These are phyloP conservation scores for Malurus elegans DNA, from an alignment of 2,113 vertebrate species.

Conservation along the genomic window DNA sequence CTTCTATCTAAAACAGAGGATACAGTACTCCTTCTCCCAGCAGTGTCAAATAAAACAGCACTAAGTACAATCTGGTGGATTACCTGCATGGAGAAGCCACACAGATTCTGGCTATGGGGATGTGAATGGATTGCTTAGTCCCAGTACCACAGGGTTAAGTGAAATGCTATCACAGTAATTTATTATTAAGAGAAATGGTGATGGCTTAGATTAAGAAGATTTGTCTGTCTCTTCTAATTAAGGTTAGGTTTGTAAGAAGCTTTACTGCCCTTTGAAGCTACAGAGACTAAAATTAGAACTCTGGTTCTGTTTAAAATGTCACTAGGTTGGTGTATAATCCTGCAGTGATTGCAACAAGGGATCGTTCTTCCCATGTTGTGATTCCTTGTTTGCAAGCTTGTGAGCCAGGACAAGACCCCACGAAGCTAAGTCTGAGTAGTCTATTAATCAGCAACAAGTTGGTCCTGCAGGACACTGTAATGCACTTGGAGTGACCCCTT, in stretches of 20 bases:
- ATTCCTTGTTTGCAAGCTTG: background rate
- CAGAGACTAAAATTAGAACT: conserved; percentile 49
- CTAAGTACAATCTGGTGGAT: background rate
- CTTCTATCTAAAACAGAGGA: background rate
- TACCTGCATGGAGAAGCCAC: background rate
- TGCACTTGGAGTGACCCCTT: background rate
- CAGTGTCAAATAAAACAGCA: background rate
- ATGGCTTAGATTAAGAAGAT: conserved; percentile 67
- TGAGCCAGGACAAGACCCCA: background rate
- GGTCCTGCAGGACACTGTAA: background rate
- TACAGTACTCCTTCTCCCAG: background rate
- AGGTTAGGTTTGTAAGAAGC: conserved; percentile 57
- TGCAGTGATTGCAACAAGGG: background rate
- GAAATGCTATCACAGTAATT: conserved; percentile 55
- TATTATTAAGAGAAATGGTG: conserved; percentile 40
- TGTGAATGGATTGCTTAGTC: background rate
- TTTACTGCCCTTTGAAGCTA: conserved; percentile 52
- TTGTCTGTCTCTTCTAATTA: conserved; percentile 64
- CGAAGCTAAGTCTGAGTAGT: background rate
- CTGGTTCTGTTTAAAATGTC: conserved; percentile 38
- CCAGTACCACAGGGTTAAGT: conserved; percentile 42
- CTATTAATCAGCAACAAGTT: conserved; percentile 1
- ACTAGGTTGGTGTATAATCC: conserved; percentile 27
- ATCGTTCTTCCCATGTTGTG: background rate
- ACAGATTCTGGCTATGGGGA: background rate